Percentiles rank a stretch among this genome's conserved stretches.
Evolutionary conservation across 2,113 vertebrate genomes (phyloP).

Genomic region (Apeltes quadracus): DNA sequence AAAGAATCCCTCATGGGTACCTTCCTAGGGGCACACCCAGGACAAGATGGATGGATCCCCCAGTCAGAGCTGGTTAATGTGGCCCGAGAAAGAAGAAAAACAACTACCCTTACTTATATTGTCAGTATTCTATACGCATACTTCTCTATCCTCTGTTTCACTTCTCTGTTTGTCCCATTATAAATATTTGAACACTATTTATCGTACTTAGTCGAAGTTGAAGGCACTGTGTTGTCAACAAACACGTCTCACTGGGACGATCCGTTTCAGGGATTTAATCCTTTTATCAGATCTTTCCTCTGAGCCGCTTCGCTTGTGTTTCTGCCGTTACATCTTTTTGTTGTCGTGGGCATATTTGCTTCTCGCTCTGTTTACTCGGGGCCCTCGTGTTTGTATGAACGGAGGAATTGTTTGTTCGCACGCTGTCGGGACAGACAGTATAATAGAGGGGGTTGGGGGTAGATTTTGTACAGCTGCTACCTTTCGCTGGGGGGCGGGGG

Average conservation of each 20-base stretch:
- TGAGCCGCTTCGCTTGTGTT: background rate
- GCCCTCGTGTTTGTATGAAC: conserved; percentile 14
- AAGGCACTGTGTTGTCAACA: background rate
- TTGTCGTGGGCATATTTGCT: conserved; percentile 10
- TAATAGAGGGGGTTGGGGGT: conserved; percentile 20
- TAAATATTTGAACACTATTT: conserved; percentile 13
- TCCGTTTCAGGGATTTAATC: background rate
- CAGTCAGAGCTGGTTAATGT: too few species aligned
- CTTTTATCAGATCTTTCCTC: background rate
- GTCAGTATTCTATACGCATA: background rate
- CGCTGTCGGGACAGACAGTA: conserved; percentile 21
- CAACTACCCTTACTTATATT: too few species aligned
- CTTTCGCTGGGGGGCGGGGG: background rate
- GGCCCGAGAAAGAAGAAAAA: too few species aligned
- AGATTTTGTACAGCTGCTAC: conserved; percentile 19
- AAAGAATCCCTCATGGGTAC: too few species aligned
- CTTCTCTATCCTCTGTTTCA: background rate
- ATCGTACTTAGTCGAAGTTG: background rate
- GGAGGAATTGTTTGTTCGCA: conserved; percentile 13
- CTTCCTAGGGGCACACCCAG: too few species aligned
- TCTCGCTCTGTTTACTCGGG: conserved; percentile 31
- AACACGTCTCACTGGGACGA: conserved; percentile 1
- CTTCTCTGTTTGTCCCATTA: background rate
- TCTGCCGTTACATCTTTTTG: background rate
- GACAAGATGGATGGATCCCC: too few species aligned